phyloP scores from a whole-genome alignment of 2,797 vertebrate genomes.

The Sebastes diaconus region DNA sequence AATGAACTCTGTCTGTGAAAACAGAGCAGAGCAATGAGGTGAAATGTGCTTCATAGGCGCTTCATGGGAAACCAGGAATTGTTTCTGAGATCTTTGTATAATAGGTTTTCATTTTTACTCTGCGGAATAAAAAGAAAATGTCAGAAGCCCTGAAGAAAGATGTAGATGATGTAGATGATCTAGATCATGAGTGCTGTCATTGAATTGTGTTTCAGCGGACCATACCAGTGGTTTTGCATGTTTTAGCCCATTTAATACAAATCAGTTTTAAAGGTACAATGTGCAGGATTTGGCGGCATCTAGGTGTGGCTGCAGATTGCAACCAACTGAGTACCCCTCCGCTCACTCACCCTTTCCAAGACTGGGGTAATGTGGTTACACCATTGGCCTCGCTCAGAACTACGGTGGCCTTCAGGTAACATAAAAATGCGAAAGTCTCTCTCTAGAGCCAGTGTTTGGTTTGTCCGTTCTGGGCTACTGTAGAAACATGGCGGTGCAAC shows the following conservation, averaged over 20 bases:
- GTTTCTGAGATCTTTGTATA: slow-evolving; percentile 1
- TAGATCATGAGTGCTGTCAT: not conserved
- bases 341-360: too few species aligned
- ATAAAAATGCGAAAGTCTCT: too few species aligned
- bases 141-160: not conserved
- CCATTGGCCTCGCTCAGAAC: too few species aligned
- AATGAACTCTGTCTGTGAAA: slow-evolving; percentile 53
- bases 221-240: not conserved
- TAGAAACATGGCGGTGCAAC: too few species aligned
- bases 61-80: not conserved
- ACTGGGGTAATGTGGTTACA: too few species aligned
- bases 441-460: too few species aligned
- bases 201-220: not conserved
- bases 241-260: not conserved
- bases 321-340: too few species aligned
- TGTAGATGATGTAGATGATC: not conserved
- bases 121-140: not conserved
- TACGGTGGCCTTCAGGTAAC: too few species aligned
- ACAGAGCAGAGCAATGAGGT: slow-evolving; percentile 10
- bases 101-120: slow-evolving; percentile 3
- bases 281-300: too few species aligned
- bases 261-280: not conserved
- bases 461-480: too few species aligned
- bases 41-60: not conserved
- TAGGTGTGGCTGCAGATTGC: too few species aligned